Evolutionary conservation across 2,113 vertebrate species (phyloP).

Genomic region (Sarotherodon lohbergeri): DNA sequence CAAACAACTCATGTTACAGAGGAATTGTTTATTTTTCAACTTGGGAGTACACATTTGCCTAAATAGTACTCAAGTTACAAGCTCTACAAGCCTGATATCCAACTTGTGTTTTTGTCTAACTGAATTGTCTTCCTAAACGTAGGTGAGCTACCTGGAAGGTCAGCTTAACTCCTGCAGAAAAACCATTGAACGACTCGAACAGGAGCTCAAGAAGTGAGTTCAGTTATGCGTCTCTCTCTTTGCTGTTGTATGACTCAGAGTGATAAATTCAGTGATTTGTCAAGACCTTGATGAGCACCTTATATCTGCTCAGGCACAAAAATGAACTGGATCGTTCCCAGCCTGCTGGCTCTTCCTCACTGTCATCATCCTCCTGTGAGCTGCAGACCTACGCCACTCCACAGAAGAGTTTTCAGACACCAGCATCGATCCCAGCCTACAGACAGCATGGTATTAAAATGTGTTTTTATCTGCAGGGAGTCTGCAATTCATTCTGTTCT

Average conservation of each 20-base stretch:
- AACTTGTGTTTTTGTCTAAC: not conserved
- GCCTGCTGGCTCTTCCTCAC: slow-evolving; percentile 33
- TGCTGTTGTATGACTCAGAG: not conserved
- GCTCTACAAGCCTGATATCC: not conserved
- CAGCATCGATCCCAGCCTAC: slow-evolving; percentile 65
- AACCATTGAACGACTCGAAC: slow-evolving; percentile 83
- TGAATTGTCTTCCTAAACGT: not conserved
- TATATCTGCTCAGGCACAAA: slow-evolving; percentile 76
- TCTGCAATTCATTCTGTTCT: not conserved
- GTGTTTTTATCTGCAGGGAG: not conserved
- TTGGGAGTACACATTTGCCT: not conserved
- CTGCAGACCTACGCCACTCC: slow-evolving; percentile 71
- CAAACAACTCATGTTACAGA: not conserved
- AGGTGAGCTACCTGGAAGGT: slow-evolving; percentile 83
- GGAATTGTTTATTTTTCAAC: not conserved
- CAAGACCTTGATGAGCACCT: not conserved
- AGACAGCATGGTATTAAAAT: slow-evolving; percentile 71
- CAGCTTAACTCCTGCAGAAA: slow-evolving; percentile 84
- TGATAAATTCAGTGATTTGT: not conserved
- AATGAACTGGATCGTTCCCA: slow-evolving; percentile 83
- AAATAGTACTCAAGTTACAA: not conserved
- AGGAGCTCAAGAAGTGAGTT: slow-evolving; percentile 87
- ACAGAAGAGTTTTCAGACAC: slow-evolving; percentile 70
- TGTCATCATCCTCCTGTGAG: slow-evolving; percentile 62
- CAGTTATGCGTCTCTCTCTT: not conserved